These are phyloP conservation scores for Archocentrus centrarchus DNA, from an alignment of 2,113 vertebrate species.

Conservation along the genomic window DNA sequence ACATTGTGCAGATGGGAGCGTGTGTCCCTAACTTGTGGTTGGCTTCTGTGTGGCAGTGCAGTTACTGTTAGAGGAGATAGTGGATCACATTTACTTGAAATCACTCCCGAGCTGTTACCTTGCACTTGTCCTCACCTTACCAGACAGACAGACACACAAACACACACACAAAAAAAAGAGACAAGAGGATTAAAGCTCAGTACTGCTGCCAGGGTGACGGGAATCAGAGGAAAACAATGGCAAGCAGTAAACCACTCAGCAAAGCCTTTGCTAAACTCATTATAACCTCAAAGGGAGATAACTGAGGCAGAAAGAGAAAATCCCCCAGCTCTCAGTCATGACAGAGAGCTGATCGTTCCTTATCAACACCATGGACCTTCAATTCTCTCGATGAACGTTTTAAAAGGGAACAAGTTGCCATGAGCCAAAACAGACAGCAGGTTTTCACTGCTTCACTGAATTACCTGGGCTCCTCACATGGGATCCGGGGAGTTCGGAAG, in stretches of 20 bases:
- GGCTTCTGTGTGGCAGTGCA: background rate
- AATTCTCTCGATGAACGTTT: slow-evolving; percentile 46
- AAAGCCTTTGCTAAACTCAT: slow-evolving; percentile 66
- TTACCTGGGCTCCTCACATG: background rate
- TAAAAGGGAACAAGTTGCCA: slow-evolving; percentile 12
- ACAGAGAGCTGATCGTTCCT: slow-evolving; percentile 36
- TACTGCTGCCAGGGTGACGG: slow-evolving; percentile 5
- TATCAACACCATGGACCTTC: slow-evolving; percentile 41
- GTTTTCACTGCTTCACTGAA: background rate
- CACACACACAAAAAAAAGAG: background rate
- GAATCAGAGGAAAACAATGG: slow-evolving; percentile 47
- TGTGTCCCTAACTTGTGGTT: background rate
- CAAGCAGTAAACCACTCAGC: slow-evolving; percentile 19
- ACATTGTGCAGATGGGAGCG: background rate
- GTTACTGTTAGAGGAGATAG: slow-evolving; percentile 7
- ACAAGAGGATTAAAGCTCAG: slow-evolving; percentile 49
- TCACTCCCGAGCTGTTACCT: slow-evolving; percentile 24
- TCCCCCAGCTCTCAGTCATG: slow-evolving; percentile 21
- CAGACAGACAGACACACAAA: slow-evolving; percentile 13
- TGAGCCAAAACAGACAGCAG: slow-evolving; percentile 6
- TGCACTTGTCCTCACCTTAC: slow-evolving; percentile 46
- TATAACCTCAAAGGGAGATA: slow-evolving; percentile 63
- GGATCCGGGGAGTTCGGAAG: too few species aligned
- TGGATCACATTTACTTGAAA: slow-evolving; percentile 31
- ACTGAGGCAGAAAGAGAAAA: slow-evolving; percentile 34